Evolutionary conservation across 2,113 vertebrate species (phyloP).

Genomic region (Aphyosemion australe): DNA sequence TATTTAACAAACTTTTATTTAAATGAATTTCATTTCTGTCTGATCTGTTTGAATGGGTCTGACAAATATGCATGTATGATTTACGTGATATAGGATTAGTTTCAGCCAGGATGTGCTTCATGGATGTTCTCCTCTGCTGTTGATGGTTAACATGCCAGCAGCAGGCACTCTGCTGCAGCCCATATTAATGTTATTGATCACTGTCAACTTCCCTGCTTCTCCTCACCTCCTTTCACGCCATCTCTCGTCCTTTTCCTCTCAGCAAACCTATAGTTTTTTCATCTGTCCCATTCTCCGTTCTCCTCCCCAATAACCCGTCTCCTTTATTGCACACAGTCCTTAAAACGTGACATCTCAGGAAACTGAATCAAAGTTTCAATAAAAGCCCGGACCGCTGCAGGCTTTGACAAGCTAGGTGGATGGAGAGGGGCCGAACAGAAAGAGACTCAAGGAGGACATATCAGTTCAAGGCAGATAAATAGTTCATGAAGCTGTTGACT

Average conservation of each 20-base stretch:
- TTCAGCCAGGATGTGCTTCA: no score
- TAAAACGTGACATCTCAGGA: constrained; percentile 76
- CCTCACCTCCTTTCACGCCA: constrained; percentile 43
- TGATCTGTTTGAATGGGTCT: no score
- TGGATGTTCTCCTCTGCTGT: constrained; percentile 26
- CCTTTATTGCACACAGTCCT: constrained; percentile 76
- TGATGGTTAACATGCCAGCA: constrained; percentile 58
- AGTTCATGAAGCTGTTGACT: constrained; percentile 76
- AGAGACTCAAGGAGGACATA: constrained; percentile 62
- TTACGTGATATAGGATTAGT: no score
- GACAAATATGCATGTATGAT: no score
- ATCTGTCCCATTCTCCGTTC: constrained; percentile 54
- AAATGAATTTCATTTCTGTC: no score
- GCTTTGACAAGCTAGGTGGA: constrained; percentile 72
- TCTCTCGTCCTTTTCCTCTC: constrained; percentile 18
- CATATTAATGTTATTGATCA: constrained; percentile 80
- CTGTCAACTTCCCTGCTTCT: constrained; percentile 64
- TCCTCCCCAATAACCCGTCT: constrained; percentile 69
- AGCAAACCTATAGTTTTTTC: constrained; percentile 58
- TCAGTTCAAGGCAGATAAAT: constrained; percentile 74
- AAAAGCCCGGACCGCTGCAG: constrained; percentile 69
- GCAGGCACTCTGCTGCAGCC: constrained; percentile 51
- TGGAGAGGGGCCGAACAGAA: constrained; percentile 53
- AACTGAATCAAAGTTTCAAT: constrained; percentile 79
- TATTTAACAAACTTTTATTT: no score